A percentile compares a stretch with the other conserved stretches of the same genome.
phyloP scores from a whole-genome alignment of 2,113 vertebrate genomes.

The Danio rerio region GRCz12tu NC_133177.1:33521501-33522000 shows the following conservation, averaged over 20 bases:
- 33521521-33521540: conserved; percentile 6
- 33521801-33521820: no score
- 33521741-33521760: not conserved
- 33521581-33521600: conserved; percentile 24
- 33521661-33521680: conserved; percentile 23
- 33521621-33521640: not conserved
- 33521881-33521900: no score
- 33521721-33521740: conserved; percentile 3
- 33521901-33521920: no score
- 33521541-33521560: conserved; percentile 24
- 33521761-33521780: not conserved
- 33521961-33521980: no score
- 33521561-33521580: conserved; percentile 25
- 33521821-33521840: not conserved
- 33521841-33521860: not conserved
- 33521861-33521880: not conserved
- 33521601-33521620: conserved; percentile 26
- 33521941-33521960: no score
- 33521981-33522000: no score
- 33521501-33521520: conserved; percentile 33
- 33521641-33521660: conserved; percentile 19
- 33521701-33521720: conserved; percentile 10
- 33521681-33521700: conserved; percentile 14
- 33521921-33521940: no score
- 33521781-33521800: no score